Base-by-base conservation (phyloP, 2,797 vertebrate species). In the Lindbergichthys nudifrons region DNA sequence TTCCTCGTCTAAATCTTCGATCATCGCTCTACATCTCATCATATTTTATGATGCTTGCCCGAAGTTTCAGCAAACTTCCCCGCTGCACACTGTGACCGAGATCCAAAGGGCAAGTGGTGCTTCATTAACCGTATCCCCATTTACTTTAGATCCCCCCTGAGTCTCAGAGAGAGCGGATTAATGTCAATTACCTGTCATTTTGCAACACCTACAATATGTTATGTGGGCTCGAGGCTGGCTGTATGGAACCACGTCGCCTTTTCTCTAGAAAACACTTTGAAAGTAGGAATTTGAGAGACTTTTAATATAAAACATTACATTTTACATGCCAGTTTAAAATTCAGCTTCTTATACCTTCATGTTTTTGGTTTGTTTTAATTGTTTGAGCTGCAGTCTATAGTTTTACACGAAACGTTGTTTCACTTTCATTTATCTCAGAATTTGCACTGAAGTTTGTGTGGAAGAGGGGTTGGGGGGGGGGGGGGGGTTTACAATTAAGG, bases 171-270 rank as follows among this genome's bases (percentile, higher is more conserved):
- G 88, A 89, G 87, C 68, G 88, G 89, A 92, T 93, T 94, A 90
- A 91, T 88, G 88, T 92, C 88, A 92, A 89, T 93, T 91, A 93
- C 92, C 84, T 93, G 87, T 92, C 92, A 90, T 92, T 90, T 80
- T 68, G 68, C 75, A 84, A 84, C 84, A 87, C 83, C 90, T 87
- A 73, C 71, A 82, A 85, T 83, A 81, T 70, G 77, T 73, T 61
- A 70, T n/a, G 32, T 57, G 21, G 19, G 64, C 69, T 54, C 43
- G 8, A 7, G 32, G 32, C 32, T 32, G 21, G 36, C 11, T 77
- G 57, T 54, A 60, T 54, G 47, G 23, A 30, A 76, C 16, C 36
- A 54, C 5, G 67, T 4, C 56, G 19, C 36, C 13, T 54, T 41
- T 62, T 47, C 10, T 10, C 16, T 30, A 46, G n/a, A 1, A 58